Base-by-base conservation (phyloP, 2,113 vertebrate genomes). In the Phasianus colchicus region DNA sequence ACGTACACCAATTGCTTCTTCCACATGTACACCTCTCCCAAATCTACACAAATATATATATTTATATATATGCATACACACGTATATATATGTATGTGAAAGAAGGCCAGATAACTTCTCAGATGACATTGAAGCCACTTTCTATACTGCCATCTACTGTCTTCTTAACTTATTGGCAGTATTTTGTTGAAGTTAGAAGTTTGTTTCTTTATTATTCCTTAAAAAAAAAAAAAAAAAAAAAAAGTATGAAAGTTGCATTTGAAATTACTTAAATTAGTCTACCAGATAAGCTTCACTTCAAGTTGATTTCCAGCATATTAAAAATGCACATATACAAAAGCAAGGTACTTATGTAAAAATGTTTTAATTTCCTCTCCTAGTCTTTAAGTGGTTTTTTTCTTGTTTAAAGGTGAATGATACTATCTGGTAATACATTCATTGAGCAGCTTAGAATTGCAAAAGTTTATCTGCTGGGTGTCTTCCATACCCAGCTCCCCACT, bases 141-240 rank as follows among this genome's bases (percentile, higher is more conserved):
- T 58, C 88, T 82, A 19, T 64, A 27, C 88, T 92, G 96, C 91
- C 92, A 78, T 63, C 94, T 78, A 42, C 93, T 65, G 93, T 86
- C 54, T 2, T 54, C 11, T 83, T 42, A 13, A 50, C 47, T 81
- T 48, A 54, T 11, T 83, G 64, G n/a, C 0, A 4, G 10, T 19
- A 40, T 34, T 78, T 43, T 58, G 25, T n/a, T 61, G 19, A n/a
- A 45, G 20, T 22, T 29, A 25, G 1, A 34, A 32, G 36, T 50
- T 57, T 12, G 11, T 22, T 64, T 25, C 25, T 67, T 25, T 52
- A 4, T 42, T 78, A 65, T 50, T 25, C n/a, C 11, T 47, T 65
- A 38, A 38, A 63, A 67, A 64, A 5, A 40, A 55, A n/a, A 48
- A 38, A 38, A 38, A 63, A 67, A 64, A 5, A 40, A 47, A 63